Base-by-base conservation (phyloP, 2,888 invertebrate species). In the Eupsilia transversa region DNA sequence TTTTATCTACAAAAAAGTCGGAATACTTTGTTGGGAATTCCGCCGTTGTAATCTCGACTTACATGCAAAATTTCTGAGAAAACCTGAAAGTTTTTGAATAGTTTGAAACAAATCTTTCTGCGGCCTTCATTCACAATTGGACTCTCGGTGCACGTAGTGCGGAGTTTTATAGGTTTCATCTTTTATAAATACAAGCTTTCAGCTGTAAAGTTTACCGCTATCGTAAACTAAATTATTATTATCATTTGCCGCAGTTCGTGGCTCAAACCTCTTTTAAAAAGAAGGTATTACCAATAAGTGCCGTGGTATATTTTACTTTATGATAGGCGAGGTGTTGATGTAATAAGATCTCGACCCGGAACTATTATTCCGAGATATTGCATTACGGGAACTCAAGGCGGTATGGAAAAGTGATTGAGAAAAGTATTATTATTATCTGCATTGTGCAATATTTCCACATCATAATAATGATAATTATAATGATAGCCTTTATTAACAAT, bases 61-160 rank as follows among this genome's bases (percentile, higher is more conserved):
- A 80, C 69, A 80, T 67, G 69, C 74, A 80, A 64, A 80, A 75
- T 80, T 65, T 75, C 85, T 49, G 41, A 61, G 71, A 56, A 69
- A 69, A 57, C 67, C 30, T 43, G 46, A 69, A 82, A 85, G 64
- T 81, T 82, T 69, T 72, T 82, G 82, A 75, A 81, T 81, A 81
- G 82, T 82, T 82, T 43, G 71, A 60, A 84, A 84, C 76, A 84
- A 82, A 84, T 76, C 76, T 81, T 84, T 74, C 69, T 61, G 67
- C 30, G 69, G 85, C 69, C 43, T 84, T 76, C 85, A 72, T 84
- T 84, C 74, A 80, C 69, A 69, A 70, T 72, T 69, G 77, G 14
- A 63, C 41, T 75, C 46, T 61, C 72, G 1, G 49, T 67, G 65
- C 76, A 82, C 85, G 79, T 74, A 76, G 27, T 41, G 17, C 35